Base-by-base conservation (phyloP, 1,140 invertebrate genomes). In the Aphaenogaster floridana region DNA sequence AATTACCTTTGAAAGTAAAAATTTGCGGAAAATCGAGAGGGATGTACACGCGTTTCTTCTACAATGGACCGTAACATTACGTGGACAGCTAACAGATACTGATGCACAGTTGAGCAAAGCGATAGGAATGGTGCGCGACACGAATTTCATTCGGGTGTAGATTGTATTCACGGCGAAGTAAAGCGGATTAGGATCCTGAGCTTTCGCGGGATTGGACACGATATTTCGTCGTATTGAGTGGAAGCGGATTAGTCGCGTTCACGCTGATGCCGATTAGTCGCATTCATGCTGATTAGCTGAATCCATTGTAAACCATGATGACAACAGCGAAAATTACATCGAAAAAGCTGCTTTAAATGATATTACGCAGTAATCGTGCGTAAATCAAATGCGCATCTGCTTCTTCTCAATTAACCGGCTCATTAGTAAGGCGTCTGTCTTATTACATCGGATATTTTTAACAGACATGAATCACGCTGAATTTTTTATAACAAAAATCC, bases 151-250 rank as follows among this genome's bases (percentile, higher is more conserved):
- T 21, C 17, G 48, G 45, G 48, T 13, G 17, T 71, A 66, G n/a
- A 64, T 72, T 17, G 54, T 48, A 79, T 52, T 54, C 64, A 13
- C 15, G 59, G 36, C 28, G 21, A 76, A 52, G 71, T 77, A 86
- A 90, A 89, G 84, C 88, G 86, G 89, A 89, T 90, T 77, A 90
- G 54, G 6, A 15, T 4, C 15, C 66, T 52, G 69, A 34, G 57
- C 63, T 77, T 63, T 71, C n/a, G 83, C 42, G 69, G 48, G 11
- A 72, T 48, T 42, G 68, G 17, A 77, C 74, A 80, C 52, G 86
- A 89, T 86, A 90, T 90, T 90, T 83, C 77, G 48, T 71, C 34
- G 66, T 71, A 79, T 39, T 36, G 21, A 28, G 7, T n/a, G 68
- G 11, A 77, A 54, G 59, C 66, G 80, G 52, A 86, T 89, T 45